phyloP scores from a whole-genome alignment of 2,113 vertebrate genomes.

The Zosterops japonicus region DNA sequence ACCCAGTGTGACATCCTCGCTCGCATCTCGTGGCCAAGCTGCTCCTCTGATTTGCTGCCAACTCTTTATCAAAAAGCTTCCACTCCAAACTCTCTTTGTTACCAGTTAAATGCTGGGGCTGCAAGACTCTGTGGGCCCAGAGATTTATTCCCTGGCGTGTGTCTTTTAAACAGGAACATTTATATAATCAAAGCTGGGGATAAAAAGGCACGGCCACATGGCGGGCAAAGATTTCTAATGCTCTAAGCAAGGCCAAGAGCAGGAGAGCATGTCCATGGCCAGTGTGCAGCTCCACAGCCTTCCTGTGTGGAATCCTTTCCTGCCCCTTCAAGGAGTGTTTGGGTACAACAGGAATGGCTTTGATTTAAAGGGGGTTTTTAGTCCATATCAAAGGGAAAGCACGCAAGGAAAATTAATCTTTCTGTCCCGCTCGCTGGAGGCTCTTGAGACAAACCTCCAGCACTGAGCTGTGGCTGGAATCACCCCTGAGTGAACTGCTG shows the following conservation, averaged over 20 bases:
- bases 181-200: conserved; percentile 20
- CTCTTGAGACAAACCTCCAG: neutral
- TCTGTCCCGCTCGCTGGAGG: neutral
- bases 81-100: neutral
- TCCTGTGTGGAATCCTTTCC: neutral
- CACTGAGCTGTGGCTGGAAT: accelerated
- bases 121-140: neutral
- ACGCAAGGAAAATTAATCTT: neutral
- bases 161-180: conserved; percentile 46
- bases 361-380: neutral
- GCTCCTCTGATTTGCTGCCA: conserved; percentile 23
- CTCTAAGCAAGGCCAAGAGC: neutral
- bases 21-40: neutral
- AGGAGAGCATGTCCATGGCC: accelerated
- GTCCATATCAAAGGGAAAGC: neutral
- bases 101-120: neutral
- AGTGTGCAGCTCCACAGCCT: accelerated
- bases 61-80: neutral
- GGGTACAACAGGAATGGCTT: neutral
- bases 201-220: neutral
- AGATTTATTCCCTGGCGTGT: neutral
- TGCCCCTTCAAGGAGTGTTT: neutral
- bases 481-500: neutral
- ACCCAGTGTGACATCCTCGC: neutral
- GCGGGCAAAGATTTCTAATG: neutral